Base-by-base conservation (phyloP, 2,113 vertebrate species). In the Lophochroa leadbeateri region DNA sequence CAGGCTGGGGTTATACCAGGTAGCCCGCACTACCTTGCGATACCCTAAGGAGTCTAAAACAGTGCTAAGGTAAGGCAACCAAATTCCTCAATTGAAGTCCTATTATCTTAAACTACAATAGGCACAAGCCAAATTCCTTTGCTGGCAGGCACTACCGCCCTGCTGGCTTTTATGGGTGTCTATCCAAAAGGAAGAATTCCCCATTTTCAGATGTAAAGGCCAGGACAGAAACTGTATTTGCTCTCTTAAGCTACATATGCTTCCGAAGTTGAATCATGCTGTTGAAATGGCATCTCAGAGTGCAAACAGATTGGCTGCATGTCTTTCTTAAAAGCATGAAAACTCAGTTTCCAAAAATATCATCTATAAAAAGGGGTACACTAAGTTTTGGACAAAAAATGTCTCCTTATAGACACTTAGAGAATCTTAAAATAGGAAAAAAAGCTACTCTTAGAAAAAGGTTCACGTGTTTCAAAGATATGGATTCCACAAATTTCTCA, bases 281-380 rank as follows among this genome's bases (percentile, higher is more conserved):
- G 57, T 76, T 90, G 88, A 95, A 94, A 93, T 68, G 76, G 82
- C 82, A 86, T 88, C 64, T 85, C 60, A 88, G 79, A 88, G 78
- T 50, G 80, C 88, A 95, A 95, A 86, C 92, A 93, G 92, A 94
- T 93, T 91, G 86, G 55, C n/a, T 91, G 52, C 49, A 61, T 23
- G 67, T 90, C 64, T 88, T 46, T 84, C 90, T 88, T 76, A 83
- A 68, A 79, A 86, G 61, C 80, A 93, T 23, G 81, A 92, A 92
- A 92, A 91, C 74, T 91, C 61, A 52, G 11, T 79, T 95, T 93
- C 88, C 52, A 47, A 92, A 92, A 97, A 96, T 90, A 81, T 8
- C 27, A 2, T 71, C 29, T 74, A 68, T 69, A 69, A 90, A 92
- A 90, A 88, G 86, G 79, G 95, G 83, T 71, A 31, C 86, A 61